phyloP scores from a whole-genome alignment of 2,113 vertebrate genomes.

The Brienomyrus longianalis region DNA sequence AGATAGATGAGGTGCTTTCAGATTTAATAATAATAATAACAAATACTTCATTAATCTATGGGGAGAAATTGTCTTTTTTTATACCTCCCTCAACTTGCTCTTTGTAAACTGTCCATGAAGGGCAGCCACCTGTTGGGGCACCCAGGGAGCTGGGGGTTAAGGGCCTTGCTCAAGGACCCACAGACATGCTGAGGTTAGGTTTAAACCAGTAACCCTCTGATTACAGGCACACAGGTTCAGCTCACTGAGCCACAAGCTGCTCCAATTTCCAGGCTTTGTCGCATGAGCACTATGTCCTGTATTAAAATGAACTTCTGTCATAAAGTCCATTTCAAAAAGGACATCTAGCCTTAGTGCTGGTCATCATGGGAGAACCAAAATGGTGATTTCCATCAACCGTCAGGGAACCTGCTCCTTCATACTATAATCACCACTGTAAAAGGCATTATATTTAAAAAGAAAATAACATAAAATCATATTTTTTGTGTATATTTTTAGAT shows the following conservation, averaged over 20 bases:
- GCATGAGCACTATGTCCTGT: not conserved
- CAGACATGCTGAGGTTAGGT: no score
- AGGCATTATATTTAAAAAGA: not conserved
- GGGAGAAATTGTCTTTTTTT: no score
- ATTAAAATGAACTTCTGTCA: not conserved
- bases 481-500: not conserved
- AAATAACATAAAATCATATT: not conserved
- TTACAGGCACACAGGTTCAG: no score
- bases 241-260: no score
- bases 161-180: no score
- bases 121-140: no score
- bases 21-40: not conserved
- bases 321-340: not conserved
- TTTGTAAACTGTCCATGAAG: no score
- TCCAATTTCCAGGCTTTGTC: not conserved
- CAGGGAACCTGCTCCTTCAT: not conserved
- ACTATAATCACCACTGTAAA: not conserved
- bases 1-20: not conserved
- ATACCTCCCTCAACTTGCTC: no score
- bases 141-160: no score
- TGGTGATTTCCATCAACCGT: not conserved
- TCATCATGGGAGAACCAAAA: not conserved
- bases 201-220: no score
- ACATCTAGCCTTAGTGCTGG: not conserved
- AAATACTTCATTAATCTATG: no score